phyloP scores from a whole-genome alignment of 1,140 invertebrate genomes.

The Aporrectodea caliginosa region DNA sequence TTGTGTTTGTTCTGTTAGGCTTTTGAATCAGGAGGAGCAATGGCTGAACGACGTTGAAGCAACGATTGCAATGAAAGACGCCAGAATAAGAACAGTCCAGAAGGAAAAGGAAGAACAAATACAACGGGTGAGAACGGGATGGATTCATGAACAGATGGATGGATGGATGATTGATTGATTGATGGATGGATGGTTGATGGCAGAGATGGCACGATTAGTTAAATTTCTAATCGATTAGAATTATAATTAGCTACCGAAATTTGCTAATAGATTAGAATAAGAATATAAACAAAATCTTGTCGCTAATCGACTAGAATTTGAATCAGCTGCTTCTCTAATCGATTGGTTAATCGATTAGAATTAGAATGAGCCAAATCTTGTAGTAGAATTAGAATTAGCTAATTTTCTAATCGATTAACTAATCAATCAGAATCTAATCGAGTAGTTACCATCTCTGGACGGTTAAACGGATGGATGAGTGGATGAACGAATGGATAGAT shows the following conservation, averaged over 20 bases:
- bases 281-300: neutral
- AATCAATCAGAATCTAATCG: neutral
- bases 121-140: slow-evolving; percentile 14
- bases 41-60: slow-evolving; percentile 25
- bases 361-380: neutral
- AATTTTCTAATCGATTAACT: too few relatives aligned
- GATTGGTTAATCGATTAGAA: neutral
- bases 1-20: slow-evolving; percentile 12
- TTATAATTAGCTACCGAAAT: neutral
- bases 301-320: neutral
- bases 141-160: neutral
- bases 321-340: neutral
- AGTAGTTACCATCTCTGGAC: neutral
- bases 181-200: too few relatives aligned
- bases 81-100: slow-evolving; percentile 10
- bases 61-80: slow-evolving; percentile 27
- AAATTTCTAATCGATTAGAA: neutral
- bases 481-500: neutral
- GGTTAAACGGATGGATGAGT: neutral
- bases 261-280: neutral
- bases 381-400: neutral
- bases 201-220: neutral
- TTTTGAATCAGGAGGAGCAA: slow-evolving; percentile 23
- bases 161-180: too few relatives aligned
- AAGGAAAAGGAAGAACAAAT: slow-evolving; percentile 22